Evolutionary conservation across 2,113 vertebrate genomes (phyloP).

Genomic region (Tupaia chinensis): DNA sequence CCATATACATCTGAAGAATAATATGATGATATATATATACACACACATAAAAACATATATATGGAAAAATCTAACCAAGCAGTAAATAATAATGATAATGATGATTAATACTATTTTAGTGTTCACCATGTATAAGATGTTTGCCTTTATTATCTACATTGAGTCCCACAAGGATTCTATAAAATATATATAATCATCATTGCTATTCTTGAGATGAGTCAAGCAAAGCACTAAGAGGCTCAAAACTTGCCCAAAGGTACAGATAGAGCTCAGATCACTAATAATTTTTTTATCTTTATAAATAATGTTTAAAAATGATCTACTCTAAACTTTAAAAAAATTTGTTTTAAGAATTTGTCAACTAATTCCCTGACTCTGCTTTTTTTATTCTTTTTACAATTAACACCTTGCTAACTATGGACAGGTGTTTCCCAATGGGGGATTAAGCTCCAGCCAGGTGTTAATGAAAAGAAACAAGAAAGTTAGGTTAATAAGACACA

Average conservation of each 20-base stretch:
- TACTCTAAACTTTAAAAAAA: conserved; percentile 40
- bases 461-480: conserved; percentile 74
- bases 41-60: neutral
- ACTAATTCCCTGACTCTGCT: conserved; percentile 60
- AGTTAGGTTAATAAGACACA: conserved; percentile 54
- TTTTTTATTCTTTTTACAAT: conserved; percentile 69
- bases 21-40: neutral
- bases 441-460: conserved; percentile 55
- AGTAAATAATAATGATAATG: neutral
- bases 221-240: neutral
- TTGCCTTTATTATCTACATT: neutral
- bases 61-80: neutral
- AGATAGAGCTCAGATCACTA: neutral
- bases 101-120: neutral
- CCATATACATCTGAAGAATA: neutral
- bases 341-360: conserved; percentile 67
- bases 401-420: conserved; percentile 69
- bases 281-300: neutral
- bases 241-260: neutral
- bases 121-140: neutral
- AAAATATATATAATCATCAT: neutral
- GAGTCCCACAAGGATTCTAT: neutral
- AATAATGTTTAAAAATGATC: conserved; percentile 28
- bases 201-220: neutral
- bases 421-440: conserved; percentile 67